Base-by-base conservation (phyloP, 2,113 vertebrate genomes). In the Hypanus sabinus region DNA sequence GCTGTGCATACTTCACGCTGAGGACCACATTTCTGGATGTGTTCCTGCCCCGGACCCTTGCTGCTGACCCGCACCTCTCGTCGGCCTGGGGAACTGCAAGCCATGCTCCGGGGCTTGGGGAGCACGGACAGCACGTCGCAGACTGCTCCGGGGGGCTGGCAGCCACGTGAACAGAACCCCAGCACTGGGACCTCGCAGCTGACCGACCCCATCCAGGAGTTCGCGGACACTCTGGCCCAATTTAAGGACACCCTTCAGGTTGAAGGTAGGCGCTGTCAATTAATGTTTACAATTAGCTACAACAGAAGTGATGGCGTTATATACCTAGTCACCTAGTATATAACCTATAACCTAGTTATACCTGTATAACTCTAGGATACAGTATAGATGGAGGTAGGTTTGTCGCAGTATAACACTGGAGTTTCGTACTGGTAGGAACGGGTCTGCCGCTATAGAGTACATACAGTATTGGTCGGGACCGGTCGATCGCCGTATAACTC, bases 101-200 rank as follows among this genome's bases (percentile, higher is more conserved):
- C 27, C 55, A 88, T 88, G 85, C n/a, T 8, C 60, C 57, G 30
- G 57, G 14, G 1, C 12, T 5, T 62, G 85, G 5, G 30, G 57
- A 6, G 18, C 11, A 16, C 14, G 0, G 5, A 5, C 27, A 16
- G 1, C 30, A 46, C 8, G 0, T 0, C 24, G 0, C 81, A 27
- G 81, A 22, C 8, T 9, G 0, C 38, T 3, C 27, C 9, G 5
- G 85, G 57, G 5, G 3, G 0, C n/a, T 88, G 85, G 57, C n/a
- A 57, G 80, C 6, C 38, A 57, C 9, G 38, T 27, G 6, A 0
- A 2, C 55, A 60, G 3, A 36, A 22, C 27, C 81, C 57, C 4
- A 57, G 27, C 10, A 2, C 55, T 18, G 85, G 5, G 0, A n/a
- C 57, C 27, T 14, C 12, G 30, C 55, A 30, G 57, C 57, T 62